Conservation (phyloP, 1,140 invertebrate species). For the Platyscapa corneri region DNA sequence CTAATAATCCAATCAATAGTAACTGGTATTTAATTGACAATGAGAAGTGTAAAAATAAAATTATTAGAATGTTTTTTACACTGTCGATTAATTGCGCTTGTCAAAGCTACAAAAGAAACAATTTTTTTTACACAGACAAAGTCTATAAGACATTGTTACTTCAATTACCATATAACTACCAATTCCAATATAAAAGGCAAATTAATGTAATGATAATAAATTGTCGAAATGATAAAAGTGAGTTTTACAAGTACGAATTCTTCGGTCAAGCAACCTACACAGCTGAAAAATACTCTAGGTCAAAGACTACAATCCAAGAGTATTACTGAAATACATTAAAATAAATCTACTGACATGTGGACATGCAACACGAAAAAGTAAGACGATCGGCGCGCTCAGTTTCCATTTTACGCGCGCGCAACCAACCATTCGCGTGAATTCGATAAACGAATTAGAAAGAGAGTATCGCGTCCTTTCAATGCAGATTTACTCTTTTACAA, state of each 20-base stretch:
- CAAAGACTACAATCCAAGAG: neutral
- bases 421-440: neutral
- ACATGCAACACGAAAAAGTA: too few species aligned
- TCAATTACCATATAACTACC: too few species aligned
- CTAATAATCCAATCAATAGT: neutral
- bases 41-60: too few species aligned
- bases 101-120: neutral
- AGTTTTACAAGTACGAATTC: neutral
- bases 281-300: neutral
- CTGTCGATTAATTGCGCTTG: neutral
- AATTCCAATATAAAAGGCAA: too few species aligned
- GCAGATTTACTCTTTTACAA: neutral
- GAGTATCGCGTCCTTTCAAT: neutral
- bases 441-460: constrained; percentile 25
- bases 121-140: neutral
- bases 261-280: neutral
- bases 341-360: neutral
- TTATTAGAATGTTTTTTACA: neutral
- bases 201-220: neutral
- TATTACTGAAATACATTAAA: too few species aligned
- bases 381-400: too few species aligned
- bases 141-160: too few species aligned
- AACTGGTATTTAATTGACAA: too few species aligned
- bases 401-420: neutral
- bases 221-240: neutral